Evolutionary conservation across 1,140 invertebrate species (phyloP).

Genomic region (Eumeta japonica): DNA sequence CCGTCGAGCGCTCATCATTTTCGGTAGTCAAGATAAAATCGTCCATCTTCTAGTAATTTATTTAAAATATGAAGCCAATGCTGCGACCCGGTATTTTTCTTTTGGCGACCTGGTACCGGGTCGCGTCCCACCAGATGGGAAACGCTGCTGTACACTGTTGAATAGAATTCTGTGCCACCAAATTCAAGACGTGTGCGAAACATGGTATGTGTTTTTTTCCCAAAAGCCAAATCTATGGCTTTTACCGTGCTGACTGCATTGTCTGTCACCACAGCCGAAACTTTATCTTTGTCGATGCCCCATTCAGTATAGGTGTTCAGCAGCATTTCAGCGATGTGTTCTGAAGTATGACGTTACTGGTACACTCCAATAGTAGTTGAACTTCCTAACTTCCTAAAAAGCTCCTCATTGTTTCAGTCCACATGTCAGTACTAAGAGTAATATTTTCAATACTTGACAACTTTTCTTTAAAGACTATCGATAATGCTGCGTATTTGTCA

Average conservation of each 20-base stretch:
- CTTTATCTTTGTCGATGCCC: conserved; percentile 30
- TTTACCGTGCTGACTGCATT: conserved; percentile 40
- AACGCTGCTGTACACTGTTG: conserved; percentile 8
- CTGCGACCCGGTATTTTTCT: too few relatives aligned
- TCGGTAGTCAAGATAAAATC: too few relatives aligned
- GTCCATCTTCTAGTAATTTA: too few relatives aligned
- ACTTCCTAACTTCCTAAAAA: conserved; percentile 22
- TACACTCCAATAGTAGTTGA: conserved; percentile 23
- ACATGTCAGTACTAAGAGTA: conserved; percentile 26
- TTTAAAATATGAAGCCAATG: too few relatives aligned
- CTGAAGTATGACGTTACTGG: conserved; percentile 22
- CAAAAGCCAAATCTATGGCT: conserved; percentile 34
- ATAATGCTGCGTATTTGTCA: conserved; percentile 30
- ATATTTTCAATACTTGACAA: conserved; percentile 9
- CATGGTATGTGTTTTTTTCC: conserved; percentile 38
- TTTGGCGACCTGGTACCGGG: too few relatives aligned
- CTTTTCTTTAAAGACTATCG: conserved; percentile 17
- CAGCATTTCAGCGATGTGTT: conserved; percentile 26
- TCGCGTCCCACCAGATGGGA: too few relatives aligned
- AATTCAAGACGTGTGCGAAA: conserved; percentile 47
- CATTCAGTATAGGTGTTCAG: conserved; percentile 29
- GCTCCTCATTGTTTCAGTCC: conserved; percentile 23
- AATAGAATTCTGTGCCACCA: conserved; percentile 23
- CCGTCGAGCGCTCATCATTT: too few relatives aligned
- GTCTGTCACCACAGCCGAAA: conserved; percentile 38